Conservation (phyloP, 2,888 invertebrate genomes). For the Coelopa pilipes region DNA sequence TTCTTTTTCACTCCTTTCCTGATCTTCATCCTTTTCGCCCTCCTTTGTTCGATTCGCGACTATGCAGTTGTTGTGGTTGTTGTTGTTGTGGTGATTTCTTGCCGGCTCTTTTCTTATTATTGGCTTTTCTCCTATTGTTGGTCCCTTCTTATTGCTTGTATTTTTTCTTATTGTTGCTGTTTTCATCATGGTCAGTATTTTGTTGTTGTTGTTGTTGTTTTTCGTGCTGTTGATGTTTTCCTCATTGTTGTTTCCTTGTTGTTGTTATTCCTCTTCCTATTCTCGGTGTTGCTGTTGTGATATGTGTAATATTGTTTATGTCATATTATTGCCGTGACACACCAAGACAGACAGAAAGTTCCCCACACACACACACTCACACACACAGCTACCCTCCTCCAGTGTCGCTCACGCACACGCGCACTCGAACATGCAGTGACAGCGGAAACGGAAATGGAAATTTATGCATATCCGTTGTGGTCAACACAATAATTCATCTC, state of each 20-base stretch:
- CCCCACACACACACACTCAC: not conserved
- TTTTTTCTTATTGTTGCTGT: too few relatives aligned
- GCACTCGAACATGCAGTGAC: conserved; percentile 3
- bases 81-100: too few relatives aligned
- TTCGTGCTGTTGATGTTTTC: conserved; percentile 16
- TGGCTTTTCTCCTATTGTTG: too few relatives aligned
- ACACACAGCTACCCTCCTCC: too few relatives aligned
- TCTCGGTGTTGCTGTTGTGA: conserved; percentile 6
- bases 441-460: conserved; percentile 30
- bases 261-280: conserved; percentile 21
- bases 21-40: too few relatives aligned
- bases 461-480: conserved; percentile 34
- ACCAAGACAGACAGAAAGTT: not conserved
- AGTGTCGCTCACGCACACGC: not conserved
- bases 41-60: too few relatives aligned
- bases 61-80: too few relatives aligned
- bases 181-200: too few relatives aligned
- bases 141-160: too few relatives aligned
- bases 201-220: too few relatives aligned
- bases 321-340: conserved; percentile 9
- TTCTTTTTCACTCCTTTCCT: too few relatives aligned
- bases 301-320: conserved; percentile 19
- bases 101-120: too few relatives aligned
- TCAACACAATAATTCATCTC: conserved; percentile 32
- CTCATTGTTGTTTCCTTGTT: conserved; percentile 3